Percentiles rank a stretch among this genome's conserved stretches.
Conservation (phyloP, 2,888 invertebrate genomes). For the Hypomecis atomaria region DNA sequence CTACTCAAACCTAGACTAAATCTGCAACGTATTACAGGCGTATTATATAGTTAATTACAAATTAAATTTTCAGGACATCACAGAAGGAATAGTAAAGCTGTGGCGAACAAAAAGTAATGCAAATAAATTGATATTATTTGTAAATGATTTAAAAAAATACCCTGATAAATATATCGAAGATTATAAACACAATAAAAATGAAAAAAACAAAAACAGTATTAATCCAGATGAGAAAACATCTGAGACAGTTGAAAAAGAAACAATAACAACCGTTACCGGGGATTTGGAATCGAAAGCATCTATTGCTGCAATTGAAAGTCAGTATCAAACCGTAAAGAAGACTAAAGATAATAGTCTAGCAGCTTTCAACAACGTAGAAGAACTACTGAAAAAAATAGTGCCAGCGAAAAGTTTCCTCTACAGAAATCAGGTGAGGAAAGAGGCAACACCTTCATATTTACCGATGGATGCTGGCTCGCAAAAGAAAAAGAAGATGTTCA, state of each 20-base stretch:
- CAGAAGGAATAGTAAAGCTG: constrained; percentile 72
- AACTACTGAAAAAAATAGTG: constrained; percentile 69
- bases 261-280: constrained; percentile 22
- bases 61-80: constrained; percentile 65
- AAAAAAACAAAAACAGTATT: neutral
- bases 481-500: constrained; percentile 67
- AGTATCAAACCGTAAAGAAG: constrained; percentile 73
- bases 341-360: constrained; percentile 46
- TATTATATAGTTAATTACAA: neutral
- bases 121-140: constrained; percentile 66
- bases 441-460: constrained; percentile 68
- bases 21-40: no score
- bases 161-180: constrained; percentile 59
- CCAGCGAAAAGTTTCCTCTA: constrained; percentile 79
- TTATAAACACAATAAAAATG: constrained; percentile 14
- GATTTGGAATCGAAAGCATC: constrained; percentile 31
- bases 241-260: constrained; percentile 37
- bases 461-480: constrained; percentile 70
- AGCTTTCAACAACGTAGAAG: constrained; percentile 64
- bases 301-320: constrained; percentile 60
- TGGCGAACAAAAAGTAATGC: constrained; percentile 72
- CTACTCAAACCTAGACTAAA: no score
- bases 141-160: constrained; percentile 64
- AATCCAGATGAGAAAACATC: constrained; percentile 17
- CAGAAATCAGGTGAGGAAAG: constrained; percentile 65